Evolutionary conservation across 2,888 invertebrate species (phyloP).

Genomic region (Allolobophora icterica): DNA sequence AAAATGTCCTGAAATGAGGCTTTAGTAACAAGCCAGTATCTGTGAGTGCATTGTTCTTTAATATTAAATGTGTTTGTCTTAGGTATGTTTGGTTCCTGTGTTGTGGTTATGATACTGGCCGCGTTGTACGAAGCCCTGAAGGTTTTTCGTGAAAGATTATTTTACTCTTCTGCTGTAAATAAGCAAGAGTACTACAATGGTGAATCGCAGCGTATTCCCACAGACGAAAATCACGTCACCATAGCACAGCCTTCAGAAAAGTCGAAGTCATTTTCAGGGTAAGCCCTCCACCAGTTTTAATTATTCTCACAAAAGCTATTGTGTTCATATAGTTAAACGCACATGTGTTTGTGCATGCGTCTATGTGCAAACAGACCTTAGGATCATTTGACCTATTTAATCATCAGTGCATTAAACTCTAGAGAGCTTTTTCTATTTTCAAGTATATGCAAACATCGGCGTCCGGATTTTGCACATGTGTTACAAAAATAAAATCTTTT

Average conservation of each 20-base stretch:
- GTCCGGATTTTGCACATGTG: too few relatives aligned
- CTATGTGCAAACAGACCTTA: too few relatives aligned
- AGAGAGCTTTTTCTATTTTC: not conserved
- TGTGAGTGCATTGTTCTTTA: not conserved
- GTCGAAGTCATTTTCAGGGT: not conserved
- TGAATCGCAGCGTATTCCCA: not conserved
- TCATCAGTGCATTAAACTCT: not conserved
- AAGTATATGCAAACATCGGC: too few relatives aligned
- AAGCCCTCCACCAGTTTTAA: not conserved
- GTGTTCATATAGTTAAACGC: not conserved
- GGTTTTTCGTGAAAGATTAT: slow-evolving; percentile 72
- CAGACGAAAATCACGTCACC: slow-evolving; percentile 30
- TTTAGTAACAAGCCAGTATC: too few relatives aligned
- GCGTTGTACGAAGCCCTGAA: slow-evolving; percentile 94
- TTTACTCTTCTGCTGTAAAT: slow-evolving; percentile 47
- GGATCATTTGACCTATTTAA: not conserved
- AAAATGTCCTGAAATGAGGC: too few relatives aligned
- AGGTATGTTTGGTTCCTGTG: slow-evolving; percentile 82
- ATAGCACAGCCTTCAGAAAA: not conserved
- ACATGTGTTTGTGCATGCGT: not conserved
- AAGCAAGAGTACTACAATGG: not conserved
- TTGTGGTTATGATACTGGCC: slow-evolving; percentile 89
- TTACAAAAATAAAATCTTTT: too few relatives aligned
- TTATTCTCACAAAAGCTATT: not conserved
- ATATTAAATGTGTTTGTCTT: slow-evolving; percentile 34